Conservation (phyloP, 2,888 invertebrate genomes). For the Pollenia amentaria region DNA sequence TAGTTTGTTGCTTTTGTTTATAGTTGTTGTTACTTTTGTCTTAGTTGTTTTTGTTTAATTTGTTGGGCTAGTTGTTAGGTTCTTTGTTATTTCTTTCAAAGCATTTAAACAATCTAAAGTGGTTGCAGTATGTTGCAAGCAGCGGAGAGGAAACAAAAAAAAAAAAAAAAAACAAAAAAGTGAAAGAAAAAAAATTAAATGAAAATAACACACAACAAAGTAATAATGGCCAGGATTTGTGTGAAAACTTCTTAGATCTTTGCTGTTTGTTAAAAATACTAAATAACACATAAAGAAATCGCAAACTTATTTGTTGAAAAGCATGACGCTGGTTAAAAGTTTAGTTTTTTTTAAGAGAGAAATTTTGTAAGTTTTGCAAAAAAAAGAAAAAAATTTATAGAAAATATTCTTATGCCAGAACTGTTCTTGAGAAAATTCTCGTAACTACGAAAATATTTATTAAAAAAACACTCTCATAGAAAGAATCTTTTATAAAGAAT, state of each 20-base stretch:
- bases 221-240: background rate
- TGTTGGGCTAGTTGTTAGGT: slow-evolving; percentile 19
- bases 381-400: too few relatives aligned
- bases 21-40: background rate
- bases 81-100: slow-evolving; percentile 20
- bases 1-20: slow-evolving; percentile 21
- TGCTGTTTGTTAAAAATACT: background rate
- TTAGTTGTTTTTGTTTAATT: slow-evolving; percentile 21
- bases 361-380: too few relatives aligned
- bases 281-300: too few relatives aligned
- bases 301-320: too few relatives aligned
- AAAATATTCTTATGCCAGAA: too few relatives aligned
- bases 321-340: too few relatives aligned
- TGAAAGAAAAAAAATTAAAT: background rate
- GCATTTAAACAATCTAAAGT: slow-evolving; percentile 47
- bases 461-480: too few relatives aligned
- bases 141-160: background rate
- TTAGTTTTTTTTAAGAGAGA: too few relatives aligned
- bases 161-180: background rate
- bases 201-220: background rate
- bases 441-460: too few relatives aligned
- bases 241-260: background rate
- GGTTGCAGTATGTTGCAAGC: slow-evolving; percentile 42
- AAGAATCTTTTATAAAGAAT: too few relatives aligned
- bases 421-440: too few relatives aligned